Base-by-base conservation (phyloP, 2,113 vertebrate species). In the Tragelaphus imberbis region DNA sequence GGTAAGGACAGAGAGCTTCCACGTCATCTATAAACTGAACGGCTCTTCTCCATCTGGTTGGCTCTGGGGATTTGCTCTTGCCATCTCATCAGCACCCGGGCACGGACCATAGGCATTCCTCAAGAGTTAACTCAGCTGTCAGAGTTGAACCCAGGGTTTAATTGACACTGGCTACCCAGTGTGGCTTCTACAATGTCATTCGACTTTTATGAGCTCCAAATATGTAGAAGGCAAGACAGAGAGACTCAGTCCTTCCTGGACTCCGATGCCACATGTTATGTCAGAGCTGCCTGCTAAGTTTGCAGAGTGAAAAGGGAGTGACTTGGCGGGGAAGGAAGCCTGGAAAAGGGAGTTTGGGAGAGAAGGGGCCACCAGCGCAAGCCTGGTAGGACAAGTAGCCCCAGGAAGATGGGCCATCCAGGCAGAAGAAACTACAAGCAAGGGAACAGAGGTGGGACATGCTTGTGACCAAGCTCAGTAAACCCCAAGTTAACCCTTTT, bases 121-220 rank as follows among this genome's bases (percentile, higher is more conserved):
- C 25, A 17, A 79, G 28, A 13, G 51, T 56, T 71, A 93, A 30
- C 51, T 81, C 12, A 44, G 30, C 27, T 23, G 47, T 36, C 40
- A 71, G 44, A 27, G 11, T 12, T 17, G 51, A 84, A 28, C 58
- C 44, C 19, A 51, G 68, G 59, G 7, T 36, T 47, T 59, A 30
- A 28, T 4, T 19, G 75, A 79, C 33, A 7, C 11, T 27, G 21
- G 30, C 47, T 84, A 27, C 25, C 49, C 91, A 25, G 47, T 79
- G 14, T 86, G 11, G n/a, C 40, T 63, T 58, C 44, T 28, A 61
- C 11, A 30, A 36, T 36, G 19, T 19, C 40, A 27, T 47, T 71
- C 33, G 53, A 65, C 17, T 95, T 88, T 71, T n/a, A 94, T 8
- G 59, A 93, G 36, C 81, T 59, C 75, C 30, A 90, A 23, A 44